Conservation (phyloP, 2,113 vertebrate genomes). For the Chionis minor region DNA sequence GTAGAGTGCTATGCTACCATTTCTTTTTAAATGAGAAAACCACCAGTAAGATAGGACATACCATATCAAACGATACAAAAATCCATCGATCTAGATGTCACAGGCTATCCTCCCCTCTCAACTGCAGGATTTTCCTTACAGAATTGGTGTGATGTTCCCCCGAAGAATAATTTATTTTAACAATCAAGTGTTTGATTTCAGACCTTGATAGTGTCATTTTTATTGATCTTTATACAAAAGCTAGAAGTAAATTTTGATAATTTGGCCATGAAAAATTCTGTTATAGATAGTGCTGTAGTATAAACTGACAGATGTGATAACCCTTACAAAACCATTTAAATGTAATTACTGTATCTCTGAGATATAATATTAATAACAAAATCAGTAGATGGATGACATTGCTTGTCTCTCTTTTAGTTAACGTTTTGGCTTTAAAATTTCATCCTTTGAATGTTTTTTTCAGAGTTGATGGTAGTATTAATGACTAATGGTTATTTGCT, state of each 20-base stretch:
- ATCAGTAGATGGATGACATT: background rate
- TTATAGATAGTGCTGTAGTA: background rate
- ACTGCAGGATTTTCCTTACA: background rate
- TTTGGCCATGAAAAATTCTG: background rate
- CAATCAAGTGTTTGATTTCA: background rate
- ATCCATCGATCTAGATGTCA: background rate
- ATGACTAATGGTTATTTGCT: slow-evolving; percentile 22
- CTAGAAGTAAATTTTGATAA: background rate
- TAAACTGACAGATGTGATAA: background rate
- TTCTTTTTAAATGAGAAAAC: background rate
- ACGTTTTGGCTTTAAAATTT: background rate
- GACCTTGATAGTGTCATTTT: slow-evolving; percentile 47
- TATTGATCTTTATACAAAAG: background rate
- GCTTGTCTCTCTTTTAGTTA: background rate
- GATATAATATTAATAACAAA: background rate
- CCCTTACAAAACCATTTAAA: background rate
- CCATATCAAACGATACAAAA: background rate
- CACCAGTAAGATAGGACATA: background rate
- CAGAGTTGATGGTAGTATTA: background rate
- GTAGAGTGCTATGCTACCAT: background rate
- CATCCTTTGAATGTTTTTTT: background rate
- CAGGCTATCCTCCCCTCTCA: background rate
- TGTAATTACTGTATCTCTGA: background rate
- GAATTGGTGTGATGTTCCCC: background rate
- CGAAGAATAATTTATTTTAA: background rate